Base-by-base conservation (phyloP, 2,113 vertebrate species). In the Pyxicephalus adspersus region DNA sequence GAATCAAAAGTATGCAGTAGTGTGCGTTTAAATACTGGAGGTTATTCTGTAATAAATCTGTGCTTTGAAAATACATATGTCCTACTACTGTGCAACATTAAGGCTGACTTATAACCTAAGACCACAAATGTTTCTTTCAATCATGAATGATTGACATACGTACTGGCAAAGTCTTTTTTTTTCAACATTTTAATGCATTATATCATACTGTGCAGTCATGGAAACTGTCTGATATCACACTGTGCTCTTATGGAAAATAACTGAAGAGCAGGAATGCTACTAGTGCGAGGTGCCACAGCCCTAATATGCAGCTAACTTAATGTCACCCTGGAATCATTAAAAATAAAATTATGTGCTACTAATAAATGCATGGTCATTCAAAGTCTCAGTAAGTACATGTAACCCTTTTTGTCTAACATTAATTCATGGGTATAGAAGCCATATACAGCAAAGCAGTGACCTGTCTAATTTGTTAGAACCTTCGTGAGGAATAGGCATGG, bases 151-250 rank as follows among this genome's bases (percentile, higher is more conserved):
- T 70, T 66, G 80, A 65, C 71, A 75, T 66, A 75, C 72, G 61
- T 75, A 66, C 51, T 5, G 25, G 70, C 45, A 74, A 58, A 73
- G 45, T 64, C 54, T 58, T 58, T 81, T 74, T 80, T 50, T 50
- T 16, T 28, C 63, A 58, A 79, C 80, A 75, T 82, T 74, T 74
- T 75, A 82, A 82, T 66, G 71, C 18, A 75, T 82, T 75, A 75
- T 82, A 82, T 82, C 80, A 82, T 75, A 74, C 80, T 82, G 80
- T 82, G 80, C 80, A 82, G 80, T 82, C 80, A 82, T 82, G 80
- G 80, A 75, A 82, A 82, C 80, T 75, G 70, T 82, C 80, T 75
- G 70, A 82, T 82, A 55, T 82, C 80, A 64, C 63, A 66, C 80
- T 82, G 80, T 82, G 80, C 31, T 58, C 52, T 74, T 82, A 82